These are phyloP conservation scores for Ctenosaura bakeri DNA, from an alignment of 2,797 vertebrate species.

Conservation along the genomic window DNA sequence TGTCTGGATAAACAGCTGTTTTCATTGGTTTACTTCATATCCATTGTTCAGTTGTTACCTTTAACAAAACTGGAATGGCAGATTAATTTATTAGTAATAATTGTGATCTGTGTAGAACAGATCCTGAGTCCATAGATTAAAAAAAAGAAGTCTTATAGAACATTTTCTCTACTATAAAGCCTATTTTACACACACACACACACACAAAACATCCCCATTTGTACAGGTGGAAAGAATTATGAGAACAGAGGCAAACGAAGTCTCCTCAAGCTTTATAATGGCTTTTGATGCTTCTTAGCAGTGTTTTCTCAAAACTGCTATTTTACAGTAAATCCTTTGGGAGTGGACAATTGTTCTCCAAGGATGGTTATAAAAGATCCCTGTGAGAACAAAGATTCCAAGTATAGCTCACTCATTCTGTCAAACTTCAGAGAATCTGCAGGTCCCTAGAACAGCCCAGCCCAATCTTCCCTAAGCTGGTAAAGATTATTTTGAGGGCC, in stretches of 20 bases:
- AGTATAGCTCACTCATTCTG: background rate
- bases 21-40: conserved; percentile 26
- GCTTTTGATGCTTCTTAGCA: background rate
- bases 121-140: background rate
- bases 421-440: background rate
- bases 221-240: background rate
- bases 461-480: background rate
- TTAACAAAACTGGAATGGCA: background rate
- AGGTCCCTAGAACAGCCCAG: background rate
- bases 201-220: background rate
- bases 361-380: background rate
- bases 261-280: background rate
- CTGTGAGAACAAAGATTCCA: background rate
- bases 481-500: too few species aligned
- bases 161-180: background rate
- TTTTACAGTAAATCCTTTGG: conserved; percentile 6
- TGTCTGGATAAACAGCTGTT: conserved; percentile 47
- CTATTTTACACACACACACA: background rate
- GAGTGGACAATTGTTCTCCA: background rate
- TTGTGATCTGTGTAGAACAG: background rate
- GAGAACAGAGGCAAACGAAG: background rate
- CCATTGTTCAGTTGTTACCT: background rate
- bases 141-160: background rate
- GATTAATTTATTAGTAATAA: background rate
- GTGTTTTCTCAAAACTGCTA: background rate